Base-by-base conservation (phyloP, 2,888 invertebrate genomes). In the Drosophila paramelanica region DNA sequence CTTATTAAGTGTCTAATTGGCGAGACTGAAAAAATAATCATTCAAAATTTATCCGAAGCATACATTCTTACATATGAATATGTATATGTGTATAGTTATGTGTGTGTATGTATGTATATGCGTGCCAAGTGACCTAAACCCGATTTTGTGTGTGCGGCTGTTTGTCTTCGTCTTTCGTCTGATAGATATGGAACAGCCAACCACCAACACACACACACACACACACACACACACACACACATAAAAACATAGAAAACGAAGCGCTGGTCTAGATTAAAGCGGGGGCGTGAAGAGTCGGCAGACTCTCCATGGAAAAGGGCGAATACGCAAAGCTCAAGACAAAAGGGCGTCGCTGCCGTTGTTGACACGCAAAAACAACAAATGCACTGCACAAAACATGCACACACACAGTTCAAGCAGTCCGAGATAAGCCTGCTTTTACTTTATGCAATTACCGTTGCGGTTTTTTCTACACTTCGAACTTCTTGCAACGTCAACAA, bases 401-500 rank as follows among this genome's bases (percentile, higher is more conserved):
- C 36, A 65, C 43, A 33, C 11, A 25, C 45, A 53, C 36, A 62
- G n/a, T 42, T 25, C 61, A 50, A 65, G 45, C 31, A 41, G 38
- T 38, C 49, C 11, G 31, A 57, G 42, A 47, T n/a, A 61, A 42
- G 58, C 49, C 66, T 60, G 45, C 46, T 36, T 62, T 56, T 72
- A 67, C 69, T 72, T 67, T 55, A 69, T 61, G 58, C 65, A 61
- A 77, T 69, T 81, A 69, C 75, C 59, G 66, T 60, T 70, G 58
- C 42, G 8, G 6, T 31, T 67, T 58, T 47, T 47, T 60, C 51
- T 49, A 69, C 67, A 62, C 49, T 67, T 38, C 41, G 43, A 75
- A 79, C 65, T 68, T 70, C 62, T 73, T 88, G 86, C 83, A 83
- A 83, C 83, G 88, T 88, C 86, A 79, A 88, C 88, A 83, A 71